Evolutionary conservation across 2,797 vertebrate genomes (phyloP), one percentile per base, ranked within the genome.

Genomic region (Danio tinwini): DNA sequence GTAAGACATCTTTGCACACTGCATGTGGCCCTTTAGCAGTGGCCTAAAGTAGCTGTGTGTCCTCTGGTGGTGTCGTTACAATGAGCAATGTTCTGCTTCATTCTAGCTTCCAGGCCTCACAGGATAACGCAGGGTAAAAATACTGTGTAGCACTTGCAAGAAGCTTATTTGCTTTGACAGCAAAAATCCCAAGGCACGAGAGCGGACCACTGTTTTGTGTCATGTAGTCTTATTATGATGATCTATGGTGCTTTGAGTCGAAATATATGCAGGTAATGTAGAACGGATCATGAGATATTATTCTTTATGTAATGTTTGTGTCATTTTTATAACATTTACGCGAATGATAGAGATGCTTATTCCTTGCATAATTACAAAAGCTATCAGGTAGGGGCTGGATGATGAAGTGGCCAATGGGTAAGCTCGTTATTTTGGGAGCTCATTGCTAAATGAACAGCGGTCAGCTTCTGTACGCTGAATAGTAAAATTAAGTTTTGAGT

Each of bases 81-180:
- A 79, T 80, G 81, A 85, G 81, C 63, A 77, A 62, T 85, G 77
- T 80, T 80, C 83, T 76, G 73, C 62, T 80, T 80, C 74, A 37
- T 65, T 81, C 55, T 77, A 61, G 81, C 76, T 79, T 70, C 14
- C 44, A 80, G 78, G 82, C 67, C 44, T 76, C 73, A 80, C 82
- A 1, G 68, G 68, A 72, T 79, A 76, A 76, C 44, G 58, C 40
- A 0, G 37, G 39, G 61, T 62, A 73, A 80, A 74, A 53, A 67
- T 82, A 81, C 50, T 76, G 67, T 61, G 69, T 61, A 80, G 74
- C 73, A 68, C 58, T 81, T 52, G 77, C 58, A 45, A 50, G 73
- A 84, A 81, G 80, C 77, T 81, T 81, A 84, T 86, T 79, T 77
- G 74, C 70, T 80, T 82, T 63, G 74, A 86, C 78, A 82, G 73